phyloP scores from a whole-genome alignment of 1,140 invertebrate genomes.

The Atta cephalotes region DNA sequence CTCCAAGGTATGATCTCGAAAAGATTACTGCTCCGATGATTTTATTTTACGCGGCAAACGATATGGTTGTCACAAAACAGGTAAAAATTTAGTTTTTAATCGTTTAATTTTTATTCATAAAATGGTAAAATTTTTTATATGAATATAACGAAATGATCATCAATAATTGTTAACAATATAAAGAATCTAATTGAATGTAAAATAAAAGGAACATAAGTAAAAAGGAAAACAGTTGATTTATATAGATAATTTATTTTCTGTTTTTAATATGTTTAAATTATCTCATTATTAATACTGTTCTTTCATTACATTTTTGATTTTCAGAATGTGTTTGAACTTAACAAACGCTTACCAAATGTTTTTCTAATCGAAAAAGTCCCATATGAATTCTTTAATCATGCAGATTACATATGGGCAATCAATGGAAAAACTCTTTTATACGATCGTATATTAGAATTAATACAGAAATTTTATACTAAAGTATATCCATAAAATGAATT shows the following conservation, averaged over 20 bases:
- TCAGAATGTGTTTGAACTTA: conserved; percentile 71
- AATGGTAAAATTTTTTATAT: background rate
- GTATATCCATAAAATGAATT: background rate
- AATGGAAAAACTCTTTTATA: conserved; percentile 77
- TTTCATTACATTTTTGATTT: conserved; percentile 69
- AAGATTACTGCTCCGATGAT: conserved; percentile 89
- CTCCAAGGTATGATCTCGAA: conserved; percentile 87
- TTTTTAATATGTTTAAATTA: background rate
- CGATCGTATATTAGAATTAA: conserved; percentile 72
- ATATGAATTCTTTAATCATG: conserved; percentile 79
- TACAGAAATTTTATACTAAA: conserved; percentile 38
- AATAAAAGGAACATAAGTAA: background rate
- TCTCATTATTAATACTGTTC: background rate
- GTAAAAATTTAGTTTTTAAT: conserved; percentile 68
- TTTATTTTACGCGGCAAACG: conserved; percentile 89
- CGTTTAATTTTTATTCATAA: background rate
- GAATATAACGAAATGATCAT: background rate
- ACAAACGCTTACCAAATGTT: conserved; percentile 74
- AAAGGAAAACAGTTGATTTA: background rate
- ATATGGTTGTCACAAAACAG: conserved; percentile 86
- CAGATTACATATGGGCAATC: conserved; percentile 81
- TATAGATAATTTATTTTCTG: background rate
- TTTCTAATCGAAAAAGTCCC: conserved; percentile 70
- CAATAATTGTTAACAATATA: conserved; percentile 1
- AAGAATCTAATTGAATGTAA: background rate